Conservation (phyloP, 1,140 invertebrate genomes). For the Orchestia grillus region DNA sequence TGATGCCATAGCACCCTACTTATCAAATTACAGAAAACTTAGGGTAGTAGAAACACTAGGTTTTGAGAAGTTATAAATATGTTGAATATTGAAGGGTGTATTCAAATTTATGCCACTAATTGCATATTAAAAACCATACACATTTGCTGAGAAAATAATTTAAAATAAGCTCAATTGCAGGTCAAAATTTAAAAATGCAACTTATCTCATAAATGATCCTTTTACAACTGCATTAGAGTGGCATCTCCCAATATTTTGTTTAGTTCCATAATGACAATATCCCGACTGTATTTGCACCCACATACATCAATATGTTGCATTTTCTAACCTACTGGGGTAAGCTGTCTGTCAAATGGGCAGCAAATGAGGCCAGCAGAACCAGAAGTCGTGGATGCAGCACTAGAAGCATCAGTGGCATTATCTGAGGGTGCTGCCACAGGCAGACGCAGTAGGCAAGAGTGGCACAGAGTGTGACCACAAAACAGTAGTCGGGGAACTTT, state of each 20-base stretch:
- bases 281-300: background rate
- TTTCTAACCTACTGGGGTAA: slow-evolving; percentile 73
- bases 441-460: slow-evolving; percentile 75
- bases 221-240: background rate
- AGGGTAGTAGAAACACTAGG: no score
- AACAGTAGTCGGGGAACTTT: slow-evolving; percentile 77
- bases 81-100: no score
- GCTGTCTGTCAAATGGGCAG: slow-evolving; percentile 78
- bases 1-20: no score
- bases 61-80: no score
- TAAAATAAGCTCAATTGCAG: background rate
- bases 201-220: no score
- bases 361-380: slow-evolving; percentile 71
- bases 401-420: background rate
- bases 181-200: no score
- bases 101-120: no score
- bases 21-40: no score
- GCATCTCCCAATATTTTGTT: background rate
- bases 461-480: slow-evolving; percentile 78
- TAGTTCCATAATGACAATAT: background rate
- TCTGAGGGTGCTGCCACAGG: slow-evolving; percentile 70
- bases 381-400: background rate
- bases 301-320: background rate
- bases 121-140: background rate
- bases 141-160: background rate